A percentile compares a stretch with the other conserved stretches of the same genome.
Evolutionary conservation across 2,888 invertebrate genomes (phyloP).

Genomic region (Calameuta filiformis): DNA sequence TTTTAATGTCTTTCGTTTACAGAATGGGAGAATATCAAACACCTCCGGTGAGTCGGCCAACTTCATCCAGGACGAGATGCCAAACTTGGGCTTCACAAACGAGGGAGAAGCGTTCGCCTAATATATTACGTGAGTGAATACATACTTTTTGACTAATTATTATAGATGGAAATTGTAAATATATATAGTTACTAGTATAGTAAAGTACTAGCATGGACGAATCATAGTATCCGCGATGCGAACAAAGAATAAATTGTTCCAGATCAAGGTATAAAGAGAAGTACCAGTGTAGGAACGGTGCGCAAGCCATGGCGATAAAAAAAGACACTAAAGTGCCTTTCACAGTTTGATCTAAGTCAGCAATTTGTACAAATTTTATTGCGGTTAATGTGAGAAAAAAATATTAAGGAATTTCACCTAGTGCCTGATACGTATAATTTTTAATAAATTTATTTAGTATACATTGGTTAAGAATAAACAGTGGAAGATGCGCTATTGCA

Average conservation of each 20-base stretch:
- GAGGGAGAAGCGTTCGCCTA: constrained; percentile 55
- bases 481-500: constrained; percentile 3
- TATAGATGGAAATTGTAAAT: neutral
- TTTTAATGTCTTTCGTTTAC: constrained; percentile 18
- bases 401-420: constrained; percentile 11
- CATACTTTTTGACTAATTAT: neutral
- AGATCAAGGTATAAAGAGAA: constrained; percentile 61
- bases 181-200: neutral
- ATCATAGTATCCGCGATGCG: neutral
- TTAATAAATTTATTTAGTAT: constrained; percentile 5
- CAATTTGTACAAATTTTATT: constrained; percentile 21
- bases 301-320: constrained; percentile 59
- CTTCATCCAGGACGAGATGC: constrained; percentile 53
- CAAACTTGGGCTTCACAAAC: constrained; percentile 62
- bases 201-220: neutral
- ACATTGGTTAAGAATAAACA: neutral
- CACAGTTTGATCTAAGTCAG: constrained; percentile 24
- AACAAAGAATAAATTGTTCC: constrained; percentile 19
- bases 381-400: neutral
- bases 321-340: constrained; percentile 37
- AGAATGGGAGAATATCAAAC: constrained; percentile 48
- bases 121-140: constrained; percentile 47
- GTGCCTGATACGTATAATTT: constrained; percentile 20
- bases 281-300: constrained; percentile 62
- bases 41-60: constrained; percentile 41